Base-by-base conservation (phyloP, 2,797 vertebrate species). In the Chelidonichthys spinosus region DNA sequence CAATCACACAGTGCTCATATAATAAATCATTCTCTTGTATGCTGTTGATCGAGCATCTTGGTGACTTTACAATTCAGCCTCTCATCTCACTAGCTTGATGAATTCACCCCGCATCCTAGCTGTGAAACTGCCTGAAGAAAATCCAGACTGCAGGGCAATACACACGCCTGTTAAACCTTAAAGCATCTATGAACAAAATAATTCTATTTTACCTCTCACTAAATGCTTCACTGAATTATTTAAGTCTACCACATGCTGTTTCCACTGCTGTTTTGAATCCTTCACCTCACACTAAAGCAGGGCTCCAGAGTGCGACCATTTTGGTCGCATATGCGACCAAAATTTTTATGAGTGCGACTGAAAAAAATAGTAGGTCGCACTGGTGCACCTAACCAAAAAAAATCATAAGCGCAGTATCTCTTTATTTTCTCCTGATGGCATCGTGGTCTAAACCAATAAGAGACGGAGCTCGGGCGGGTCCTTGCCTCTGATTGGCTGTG, bases 141-240 rank as follows among this genome's bases (percentile, higher is more conserved):
- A 62, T 18, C 2, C 35, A 6, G 5, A 42, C 37, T 53, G 47
- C 5, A n/a, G 49, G 60, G 50, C 5, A 43, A 6, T 1, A 59
- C 18, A 40, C 14, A 40, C 17, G 7, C 3, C 58, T 0, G n/a
- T 33, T 53, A 37, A 39, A 55, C 18, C 39, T 25, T 3, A 3
- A 40, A 35, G 39, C 36, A 36, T 52, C 62, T 25, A 25, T 25
- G 25, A 59, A 47, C 40, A 10, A 64, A 55, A 66, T 55, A n/a
- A 7, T 37, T 13, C 3, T 11, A 43, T 43, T 50, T 4, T 50
- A 25, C n/a, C n/a, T 54, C 56, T 47, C 39, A 7, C 9, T 33
- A 72, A 79, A 68, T 25, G 39, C 40, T 68, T 63, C 2, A 62
- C 14, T 36, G 43, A 79, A 64, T 76, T 56, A n/a, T 70, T 36